Conservation (phyloP, 1,140 invertebrate species). For the Drosophila kohkoa region DNA sequence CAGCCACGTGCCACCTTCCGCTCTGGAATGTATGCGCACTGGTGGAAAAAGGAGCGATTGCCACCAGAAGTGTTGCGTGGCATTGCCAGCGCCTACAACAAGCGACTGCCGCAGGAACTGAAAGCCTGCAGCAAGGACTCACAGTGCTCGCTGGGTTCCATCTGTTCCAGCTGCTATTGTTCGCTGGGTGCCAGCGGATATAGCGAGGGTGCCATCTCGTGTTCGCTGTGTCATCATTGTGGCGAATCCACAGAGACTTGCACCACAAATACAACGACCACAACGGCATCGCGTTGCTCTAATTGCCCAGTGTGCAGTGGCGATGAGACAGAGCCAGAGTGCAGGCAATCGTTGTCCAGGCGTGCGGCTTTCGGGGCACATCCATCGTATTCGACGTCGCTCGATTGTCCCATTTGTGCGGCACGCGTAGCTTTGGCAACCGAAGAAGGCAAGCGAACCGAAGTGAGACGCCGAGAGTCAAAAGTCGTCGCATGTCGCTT, state of each 20-base stretch:
- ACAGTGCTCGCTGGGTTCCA: constrained; percentile 38
- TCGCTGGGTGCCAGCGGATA: constrained; percentile 70
- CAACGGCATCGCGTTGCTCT: constrained; percentile 56
- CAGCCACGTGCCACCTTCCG: constrained; percentile 87
- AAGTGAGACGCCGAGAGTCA: constrained; percentile 48
- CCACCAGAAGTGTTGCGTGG: constrained; percentile 87
- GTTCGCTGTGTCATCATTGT: constrained; percentile 76
- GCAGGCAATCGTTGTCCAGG: neutral
- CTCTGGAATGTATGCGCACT: constrained; percentile 94
- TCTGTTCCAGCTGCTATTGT: constrained; percentile 54
- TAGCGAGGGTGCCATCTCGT: constrained; percentile 74
- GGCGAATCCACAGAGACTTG: constrained; percentile 47
- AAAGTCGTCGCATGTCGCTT: constrained; percentile 27
- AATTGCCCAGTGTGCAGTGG: constrained; percentile 73
- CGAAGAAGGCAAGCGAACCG: constrained; percentile 83
- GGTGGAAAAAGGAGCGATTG: constrained; percentile 95
- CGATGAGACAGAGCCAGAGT: constrained; percentile 27
- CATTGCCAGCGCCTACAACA: constrained; percentile 85
- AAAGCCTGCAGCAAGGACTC: constrained; percentile 63
- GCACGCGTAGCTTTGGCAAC: constrained; percentile 53
- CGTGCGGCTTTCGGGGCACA: constrained; percentile 23
- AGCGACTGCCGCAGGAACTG: constrained; percentile 45
- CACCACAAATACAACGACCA: constrained; percentile 74
- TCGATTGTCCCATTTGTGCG: constrained; percentile 76
- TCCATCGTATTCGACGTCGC: constrained; percentile 57